Conservation (phyloP, 1,140 invertebrate species). For the Cherax destructor region DNA sequence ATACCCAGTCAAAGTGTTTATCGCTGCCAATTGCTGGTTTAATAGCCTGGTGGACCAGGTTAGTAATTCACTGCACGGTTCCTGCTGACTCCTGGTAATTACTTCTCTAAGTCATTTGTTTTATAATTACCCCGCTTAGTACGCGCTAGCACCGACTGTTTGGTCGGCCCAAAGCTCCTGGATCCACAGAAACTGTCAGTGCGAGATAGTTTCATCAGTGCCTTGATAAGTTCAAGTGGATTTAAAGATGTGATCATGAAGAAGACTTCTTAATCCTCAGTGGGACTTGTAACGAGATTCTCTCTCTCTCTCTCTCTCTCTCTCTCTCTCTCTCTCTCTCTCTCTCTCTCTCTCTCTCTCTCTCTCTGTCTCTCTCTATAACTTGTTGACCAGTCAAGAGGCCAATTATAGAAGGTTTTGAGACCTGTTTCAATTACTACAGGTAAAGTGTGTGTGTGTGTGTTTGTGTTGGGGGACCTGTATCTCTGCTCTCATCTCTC, state of each 20-base stretch:
- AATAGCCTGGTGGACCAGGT: background rate
- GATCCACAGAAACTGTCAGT: too few species aligned
- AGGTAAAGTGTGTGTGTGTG: background rate
- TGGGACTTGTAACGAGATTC: slow-evolving; percentile 34
- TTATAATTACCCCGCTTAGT: background rate
- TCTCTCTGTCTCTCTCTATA: slow-evolving; percentile 1
- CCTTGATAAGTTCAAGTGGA: too few species aligned
- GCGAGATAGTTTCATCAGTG: too few species aligned
- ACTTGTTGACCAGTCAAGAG: slow-evolving; percentile 23
- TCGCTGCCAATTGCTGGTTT: slow-evolving; percentile 19
- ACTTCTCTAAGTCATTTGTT: background rate
- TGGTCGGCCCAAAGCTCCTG: too few species aligned
- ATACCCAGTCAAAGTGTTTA: slow-evolving; percentile 14
- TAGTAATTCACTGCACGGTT: background rate
- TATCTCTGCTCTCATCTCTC: too few species aligned
- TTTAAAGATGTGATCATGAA: too few species aligned
- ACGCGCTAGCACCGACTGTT: too few species aligned
- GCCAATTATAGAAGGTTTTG: slow-evolving; percentile 19
- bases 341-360: too few species aligned
- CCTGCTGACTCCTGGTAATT: background rate
- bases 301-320: too few species aligned
- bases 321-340: too few species aligned
- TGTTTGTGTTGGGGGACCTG: background rate
- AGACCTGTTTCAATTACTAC: background rate
- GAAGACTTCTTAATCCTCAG: background rate